Evolutionary conservation across 2,888 invertebrate species (phyloP).

Genomic region (Morpho helenor): DNA sequence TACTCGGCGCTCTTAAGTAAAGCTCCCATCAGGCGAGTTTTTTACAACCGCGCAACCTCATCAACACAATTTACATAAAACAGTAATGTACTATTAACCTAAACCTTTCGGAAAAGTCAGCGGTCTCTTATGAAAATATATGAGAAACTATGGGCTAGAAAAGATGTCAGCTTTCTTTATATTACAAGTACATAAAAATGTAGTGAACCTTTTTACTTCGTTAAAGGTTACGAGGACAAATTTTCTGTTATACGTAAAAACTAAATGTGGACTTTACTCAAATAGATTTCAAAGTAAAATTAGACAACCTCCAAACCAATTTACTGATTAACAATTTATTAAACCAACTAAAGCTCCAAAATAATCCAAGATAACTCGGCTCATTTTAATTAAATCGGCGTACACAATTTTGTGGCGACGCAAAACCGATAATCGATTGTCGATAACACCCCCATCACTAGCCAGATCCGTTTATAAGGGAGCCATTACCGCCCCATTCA

Average conservation of each 20-base stretch:
- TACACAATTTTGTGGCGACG: conserved; percentile 16
- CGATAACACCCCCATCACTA: conserved; percentile 37
- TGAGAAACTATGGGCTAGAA: no score
- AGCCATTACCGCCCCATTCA: conserved; percentile 43
- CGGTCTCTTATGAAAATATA: background rate
- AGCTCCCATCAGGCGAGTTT: no score
- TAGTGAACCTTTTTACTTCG: no score
- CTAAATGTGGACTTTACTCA: no score
- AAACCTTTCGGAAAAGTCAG: background rate
- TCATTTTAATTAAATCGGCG: conserved; percentile 7
- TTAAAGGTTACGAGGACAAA: no score
- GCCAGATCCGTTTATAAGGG: conserved; percentile 28
- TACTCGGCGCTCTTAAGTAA: no score
- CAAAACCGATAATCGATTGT: conserved; percentile 34
- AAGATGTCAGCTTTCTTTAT: no score
- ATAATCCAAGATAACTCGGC: background rate
- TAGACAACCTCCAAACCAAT: background rate
- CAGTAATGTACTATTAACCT: no score
- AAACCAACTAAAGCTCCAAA: conserved; percentile 5
- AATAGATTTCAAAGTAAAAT: background rate
- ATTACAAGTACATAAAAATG: no score
- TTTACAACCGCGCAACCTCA: no score
- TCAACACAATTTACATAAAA: no score
- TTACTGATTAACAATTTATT: conserved; percentile 7
- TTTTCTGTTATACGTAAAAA: no score